Base-by-base conservation (phyloP, 2,888 invertebrate species). In the Epinotia demarniana region DNA sequence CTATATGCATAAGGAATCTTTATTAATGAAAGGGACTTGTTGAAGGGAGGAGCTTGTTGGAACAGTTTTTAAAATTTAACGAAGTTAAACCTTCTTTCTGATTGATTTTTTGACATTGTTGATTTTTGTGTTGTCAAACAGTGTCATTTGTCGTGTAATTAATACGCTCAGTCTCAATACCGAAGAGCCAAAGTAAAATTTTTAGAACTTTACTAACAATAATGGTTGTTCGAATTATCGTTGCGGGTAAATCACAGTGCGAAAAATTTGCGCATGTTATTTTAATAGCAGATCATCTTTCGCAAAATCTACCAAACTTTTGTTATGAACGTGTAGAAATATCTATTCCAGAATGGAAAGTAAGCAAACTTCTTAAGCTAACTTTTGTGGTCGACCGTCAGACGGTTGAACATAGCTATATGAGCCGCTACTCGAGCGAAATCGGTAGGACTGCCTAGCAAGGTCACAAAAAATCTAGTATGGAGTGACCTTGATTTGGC, bases 171-270 rank as follows among this genome's bases (percentile, higher is more conserved):
- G 2, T 8, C 8, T 39, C 39, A 39, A 9, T 39, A 39, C 9
- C 39, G 0, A 39, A 39, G 39, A 9, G 9, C 9, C 39, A 2
- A 39, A 39, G 39, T 39, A 9, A 9, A 39, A 39, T 39, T 39
- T 39, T 39, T 39, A 39, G 39, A 39, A 27, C 4, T 5, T 13
- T 64, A 19, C 19, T 19, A 46, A 39, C n/a, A 16, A 80, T 78
- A 88, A 94, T 94, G 93, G 89, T 92, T 83, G 88, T 94, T 68
- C 89, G 90, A 79, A 94, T 95, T 82, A 87, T 95, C 57, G 94
- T 96, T 81, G 94, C 94, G 60, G 96, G 96, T 62, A 90, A 92
- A 82, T 89, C 92, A 16, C 92, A 94, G 79, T 95, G 95, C 82
- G 82, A 85, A 76, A 81, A 89, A 69, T 95, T 94, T 82, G 92